Percentiles rank a stretch among this genome's conserved stretches.
phyloP scores from a whole-genome alignment of 2,113 vertebrate genomes.

The Athene cunicularia region DNA sequence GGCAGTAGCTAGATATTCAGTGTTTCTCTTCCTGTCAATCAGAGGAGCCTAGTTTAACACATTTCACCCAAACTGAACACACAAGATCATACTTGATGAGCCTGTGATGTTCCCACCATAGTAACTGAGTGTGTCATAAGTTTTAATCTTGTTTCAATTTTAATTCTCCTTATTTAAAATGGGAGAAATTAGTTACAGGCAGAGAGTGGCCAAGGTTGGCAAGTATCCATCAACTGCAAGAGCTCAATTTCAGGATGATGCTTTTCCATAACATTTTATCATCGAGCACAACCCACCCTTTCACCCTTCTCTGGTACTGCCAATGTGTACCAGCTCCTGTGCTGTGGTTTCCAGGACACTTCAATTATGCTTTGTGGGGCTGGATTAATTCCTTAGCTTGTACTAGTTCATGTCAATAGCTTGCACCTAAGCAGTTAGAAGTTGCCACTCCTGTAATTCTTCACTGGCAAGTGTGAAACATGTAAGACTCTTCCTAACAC shows the following conservation, averaged over 20 bases:
- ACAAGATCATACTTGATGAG: not conserved
- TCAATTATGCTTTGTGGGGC: not conserved
- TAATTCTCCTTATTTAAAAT: not conserved
- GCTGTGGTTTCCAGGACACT: not conserved
- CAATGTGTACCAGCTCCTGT: not conserved
- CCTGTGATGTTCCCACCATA: not conserved
- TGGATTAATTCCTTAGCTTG: not conserved
- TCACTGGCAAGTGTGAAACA: not conserved
- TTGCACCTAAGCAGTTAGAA: not conserved
- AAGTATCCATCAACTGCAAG: not conserved
- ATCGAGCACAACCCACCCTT: not conserved
- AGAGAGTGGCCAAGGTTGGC: not conserved
- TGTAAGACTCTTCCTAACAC: not conserved
- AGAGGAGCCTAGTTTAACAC: not conserved
- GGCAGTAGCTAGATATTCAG: constrained; percentile 3
- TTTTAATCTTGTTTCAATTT: not conserved
- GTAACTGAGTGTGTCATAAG: not conserved
- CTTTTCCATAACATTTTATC: not conserved
- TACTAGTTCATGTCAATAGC: not conserved
- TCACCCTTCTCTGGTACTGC: not conserved
- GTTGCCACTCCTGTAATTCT: not conserved
- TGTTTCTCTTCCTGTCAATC: not conserved
- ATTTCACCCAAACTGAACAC: not conserved
- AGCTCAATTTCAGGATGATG: not conserved
- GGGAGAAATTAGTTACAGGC: not conserved